A percentile compares a stretch with the other conserved stretches of the same genome.
Evolutionary conservation across 2,888 invertebrate species (phyloP).

Genomic region (Petrolisthes cinctipes): DNA sequence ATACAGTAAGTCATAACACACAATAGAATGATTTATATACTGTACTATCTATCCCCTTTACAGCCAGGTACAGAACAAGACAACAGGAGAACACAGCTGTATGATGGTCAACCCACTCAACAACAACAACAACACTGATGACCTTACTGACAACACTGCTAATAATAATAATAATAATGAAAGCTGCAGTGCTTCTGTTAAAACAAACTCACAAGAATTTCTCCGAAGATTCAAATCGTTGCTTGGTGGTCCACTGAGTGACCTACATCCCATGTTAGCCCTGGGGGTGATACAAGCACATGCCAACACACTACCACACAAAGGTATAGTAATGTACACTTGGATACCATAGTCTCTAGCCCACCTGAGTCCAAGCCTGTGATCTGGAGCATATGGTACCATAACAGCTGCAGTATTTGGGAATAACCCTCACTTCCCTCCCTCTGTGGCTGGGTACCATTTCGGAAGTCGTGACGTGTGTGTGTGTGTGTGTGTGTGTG

Average conservation of each 20-base stretch:
- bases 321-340: conserved; percentile 31
- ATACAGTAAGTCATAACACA: too few relatives aligned
- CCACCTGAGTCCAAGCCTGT: neutral
- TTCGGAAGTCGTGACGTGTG: too few relatives aligned
- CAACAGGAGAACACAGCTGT: conserved; percentile 97
- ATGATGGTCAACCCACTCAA: conserved; percentile 87
- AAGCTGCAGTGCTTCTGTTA: conserved; percentile 1
- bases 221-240: conserved; percentile 82
- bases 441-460: too few relatives aligned
- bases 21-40: too few relatives aligned
- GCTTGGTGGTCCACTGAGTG: conserved; percentile 81
- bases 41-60: conserved; percentile 69
- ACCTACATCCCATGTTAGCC: conserved; percentile 82
- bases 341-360: too few relatives aligned
- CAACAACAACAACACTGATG: conserved; percentile 69
- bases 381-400: neutral
- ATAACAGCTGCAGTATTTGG: too few relatives aligned
- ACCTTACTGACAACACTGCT: conserved; percentile 67
- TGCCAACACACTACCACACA: conserved; percentile 21
- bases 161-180: neutral
- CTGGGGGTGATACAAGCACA: conserved; percentile 73
- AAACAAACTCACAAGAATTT: conserved; percentile 78
- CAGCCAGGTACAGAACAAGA: conserved; percentile 93
- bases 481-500: too few relatives aligned
- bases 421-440: too few relatives aligned